Conservation (phyloP, 2,888 invertebrate species). For the Ophraella communa region DNA sequence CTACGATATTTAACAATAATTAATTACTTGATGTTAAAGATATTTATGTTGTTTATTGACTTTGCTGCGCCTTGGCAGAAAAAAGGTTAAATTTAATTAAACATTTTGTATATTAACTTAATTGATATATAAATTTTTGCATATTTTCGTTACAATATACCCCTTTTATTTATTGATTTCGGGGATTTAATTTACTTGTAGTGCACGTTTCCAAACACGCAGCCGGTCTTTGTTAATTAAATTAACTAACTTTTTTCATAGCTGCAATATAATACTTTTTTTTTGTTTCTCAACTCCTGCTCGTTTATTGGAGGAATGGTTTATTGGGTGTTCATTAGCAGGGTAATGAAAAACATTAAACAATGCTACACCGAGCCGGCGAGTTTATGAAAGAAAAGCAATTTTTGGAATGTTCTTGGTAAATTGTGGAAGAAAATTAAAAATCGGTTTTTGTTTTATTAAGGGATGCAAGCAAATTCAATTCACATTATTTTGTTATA, state of each 20-base stretch:
- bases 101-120: too few relatives aligned
- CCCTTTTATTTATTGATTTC: constrained; percentile 38
- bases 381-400: constrained; percentile 22
- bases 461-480: constrained; percentile 1
- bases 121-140: constrained; percentile 7
- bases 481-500: constrained; percentile 17
- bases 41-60: too few relatives aligned
- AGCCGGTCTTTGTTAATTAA: constrained; percentile 36
- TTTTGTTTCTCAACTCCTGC: constrained; percentile 28
- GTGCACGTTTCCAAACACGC: constrained; percentile 38
- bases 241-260: constrained; percentile 38
- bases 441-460: constrained; percentile 10
- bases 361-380: constrained; percentile 19
- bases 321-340: constrained; percentile 31
- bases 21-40: too few relatives aligned
- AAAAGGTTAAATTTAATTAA: too few relatives aligned
- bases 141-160: constrained; percentile 36
- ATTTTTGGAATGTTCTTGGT: constrained; percentile 17
- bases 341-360: constrained; percentile 31
- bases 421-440: constrained; percentile 14
- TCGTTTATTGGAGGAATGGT: constrained; percentile 27
- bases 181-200: constrained; percentile 36
- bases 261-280: constrained; percentile 36
- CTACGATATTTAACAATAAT: too few relatives aligned
- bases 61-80: too few relatives aligned